These are phyloP conservation scores for Aphis craccivora DNA, from an alignment of 1,140 invertebrate species.

Conservation along the genomic window DNA sequence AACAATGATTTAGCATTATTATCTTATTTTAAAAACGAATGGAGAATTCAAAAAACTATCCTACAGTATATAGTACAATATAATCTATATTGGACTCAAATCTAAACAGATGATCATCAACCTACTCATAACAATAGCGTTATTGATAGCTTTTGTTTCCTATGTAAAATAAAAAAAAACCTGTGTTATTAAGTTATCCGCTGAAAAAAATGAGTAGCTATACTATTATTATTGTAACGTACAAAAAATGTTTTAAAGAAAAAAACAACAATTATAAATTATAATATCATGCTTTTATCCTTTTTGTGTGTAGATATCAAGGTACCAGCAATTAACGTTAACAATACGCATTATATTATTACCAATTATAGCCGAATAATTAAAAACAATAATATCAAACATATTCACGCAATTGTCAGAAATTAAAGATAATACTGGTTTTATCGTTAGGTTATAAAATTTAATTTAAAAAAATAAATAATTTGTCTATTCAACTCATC, in stretches of 20 bases:
- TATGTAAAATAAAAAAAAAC: neutral
- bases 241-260: neutral
- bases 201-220: neutral
- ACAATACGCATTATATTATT: neutral
- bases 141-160: neutral
- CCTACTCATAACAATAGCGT: neutral
- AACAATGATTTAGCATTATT: neutral
- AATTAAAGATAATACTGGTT: neutral
- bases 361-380: neutral
- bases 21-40: neutral
- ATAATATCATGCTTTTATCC: neutral
- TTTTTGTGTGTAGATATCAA: neutral
- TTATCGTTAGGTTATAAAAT: neutral
- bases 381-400: neutral
- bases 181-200: neutral
- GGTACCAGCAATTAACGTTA: neutral
- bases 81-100: neutral
- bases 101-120: neutral
- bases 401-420: neutral
- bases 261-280: neutral
- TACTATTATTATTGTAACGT: neutral
- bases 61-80: neutral
- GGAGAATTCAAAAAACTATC: neutral
- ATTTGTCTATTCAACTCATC: neutral
- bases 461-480: neutral